These are phyloP conservation scores for Gryllus longicercus DNA, from an alignment of 2,888 invertebrate genomes.

Conservation along the genomic window DNA sequence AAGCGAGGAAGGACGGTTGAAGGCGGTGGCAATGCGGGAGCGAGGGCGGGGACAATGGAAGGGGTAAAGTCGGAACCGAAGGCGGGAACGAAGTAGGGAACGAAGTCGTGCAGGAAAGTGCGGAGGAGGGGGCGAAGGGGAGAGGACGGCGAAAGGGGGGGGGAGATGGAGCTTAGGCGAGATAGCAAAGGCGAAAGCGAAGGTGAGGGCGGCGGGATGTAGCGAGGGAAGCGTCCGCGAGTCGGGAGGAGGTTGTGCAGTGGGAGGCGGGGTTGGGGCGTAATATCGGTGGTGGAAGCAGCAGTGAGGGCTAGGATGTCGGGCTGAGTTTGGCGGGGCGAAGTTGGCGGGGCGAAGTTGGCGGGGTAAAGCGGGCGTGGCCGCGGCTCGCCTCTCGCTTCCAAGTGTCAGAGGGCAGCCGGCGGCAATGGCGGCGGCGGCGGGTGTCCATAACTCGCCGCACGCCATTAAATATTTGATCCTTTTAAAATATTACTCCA, in stretches of 20 bases:
- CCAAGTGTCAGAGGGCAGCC: neutral
- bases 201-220: neutral
- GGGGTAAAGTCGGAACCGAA: too few relatives aligned
- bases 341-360: too few relatives aligned
- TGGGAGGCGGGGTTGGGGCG: neutral
- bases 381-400: neutral
- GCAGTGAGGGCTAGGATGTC: too few relatives aligned
- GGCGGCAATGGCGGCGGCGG: neutral
- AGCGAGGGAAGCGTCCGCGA: neutral
- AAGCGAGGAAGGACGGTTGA: too few relatives aligned
- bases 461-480: neutral
- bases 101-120: too few relatives aligned
- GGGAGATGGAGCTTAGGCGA: neutral
- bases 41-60: too few relatives aligned
- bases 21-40: too few relatives aligned
- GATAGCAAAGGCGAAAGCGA: neutral
- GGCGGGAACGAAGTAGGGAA: too few relatives aligned
- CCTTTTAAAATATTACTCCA: conserved; percentile 7
- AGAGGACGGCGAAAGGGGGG: neutral
- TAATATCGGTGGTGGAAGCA: neutral
- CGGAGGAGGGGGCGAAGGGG: too few relatives aligned
- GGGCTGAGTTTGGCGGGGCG: too few relatives aligned
- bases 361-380: too few relatives aligned
- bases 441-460: neutral
- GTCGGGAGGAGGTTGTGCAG: neutral